Evolutionary conservation across 2,888 invertebrate species (phyloP).

Genomic region (Nomada ferruginata): DNA sequence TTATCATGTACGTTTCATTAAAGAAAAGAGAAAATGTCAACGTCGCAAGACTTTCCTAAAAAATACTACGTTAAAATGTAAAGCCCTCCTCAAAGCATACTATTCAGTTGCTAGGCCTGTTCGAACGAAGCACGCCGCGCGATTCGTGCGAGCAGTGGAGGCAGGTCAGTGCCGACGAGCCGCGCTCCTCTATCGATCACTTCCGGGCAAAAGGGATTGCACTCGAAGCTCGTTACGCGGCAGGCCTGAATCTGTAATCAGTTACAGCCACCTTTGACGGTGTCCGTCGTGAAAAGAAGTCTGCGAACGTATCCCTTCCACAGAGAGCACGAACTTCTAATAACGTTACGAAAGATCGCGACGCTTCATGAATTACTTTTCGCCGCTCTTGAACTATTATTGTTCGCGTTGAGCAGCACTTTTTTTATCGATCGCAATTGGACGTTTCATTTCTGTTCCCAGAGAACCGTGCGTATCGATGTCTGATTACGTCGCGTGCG

Average conservation of each 20-base stretch:
- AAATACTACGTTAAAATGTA: not conserved
- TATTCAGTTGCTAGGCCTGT: slow-evolving; percentile 15
- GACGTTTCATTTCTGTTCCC: not conserved
- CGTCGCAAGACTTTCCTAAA: not conserved
- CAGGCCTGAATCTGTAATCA: slow-evolving; percentile 48
- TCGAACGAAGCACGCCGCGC: slow-evolving; percentile 34
- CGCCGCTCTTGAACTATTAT: not conserved
- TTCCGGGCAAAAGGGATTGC: slow-evolving; percentile 46
- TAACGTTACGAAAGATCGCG: not conserved
- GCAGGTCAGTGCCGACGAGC: slow-evolving; percentile 69
- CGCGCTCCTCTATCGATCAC: slow-evolving; percentile 65
- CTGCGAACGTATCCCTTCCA: slow-evolving; percentile 28
- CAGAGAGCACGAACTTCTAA: slow-evolving; percentile 5
- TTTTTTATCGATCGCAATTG: not conserved
- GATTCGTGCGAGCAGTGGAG: slow-evolving; percentile 59
- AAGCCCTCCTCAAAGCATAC: not conserved
- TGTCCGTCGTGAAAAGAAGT: slow-evolving; percentile 32
- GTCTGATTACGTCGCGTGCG: slow-evolving; percentile 21
- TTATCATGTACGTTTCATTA: too few species aligned
- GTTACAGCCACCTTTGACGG: slow-evolving; percentile 40
- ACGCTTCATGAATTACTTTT: not conserved
- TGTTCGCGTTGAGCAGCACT: not conserved
- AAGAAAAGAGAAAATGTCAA: too few species aligned
- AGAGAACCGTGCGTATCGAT: slow-evolving; percentile 5
- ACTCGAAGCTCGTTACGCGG: slow-evolving; percentile 55